Conservation (phyloP, 1,140 invertebrate species). For the Bombus waltoni region DNA sequence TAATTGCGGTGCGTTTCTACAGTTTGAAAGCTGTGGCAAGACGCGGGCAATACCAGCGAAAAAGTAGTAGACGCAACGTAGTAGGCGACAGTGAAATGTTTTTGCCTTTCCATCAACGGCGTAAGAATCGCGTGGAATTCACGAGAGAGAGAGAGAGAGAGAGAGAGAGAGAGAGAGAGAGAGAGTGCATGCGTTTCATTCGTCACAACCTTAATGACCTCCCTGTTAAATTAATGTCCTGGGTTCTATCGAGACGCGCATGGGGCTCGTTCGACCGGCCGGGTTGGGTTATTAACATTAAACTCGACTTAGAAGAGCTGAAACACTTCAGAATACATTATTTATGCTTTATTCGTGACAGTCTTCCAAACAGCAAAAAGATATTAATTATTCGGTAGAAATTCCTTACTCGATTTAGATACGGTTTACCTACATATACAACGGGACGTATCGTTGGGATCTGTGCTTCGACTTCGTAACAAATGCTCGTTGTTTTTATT, state of each 20-base stretch:
- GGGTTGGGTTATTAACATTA: constrained; percentile 4
- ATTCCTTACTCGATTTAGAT: background rate
- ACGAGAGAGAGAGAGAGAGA: too few species aligned
- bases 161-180: too few species aligned
- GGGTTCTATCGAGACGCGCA: background rate
- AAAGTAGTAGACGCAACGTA: background rate
- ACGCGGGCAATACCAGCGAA: background rate
- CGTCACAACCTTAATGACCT: constrained; percentile 34
- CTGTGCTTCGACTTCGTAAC: background rate
- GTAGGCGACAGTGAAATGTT: constrained; percentile 35
- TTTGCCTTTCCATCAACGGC: constrained; percentile 13
- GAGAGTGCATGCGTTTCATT: constrained; percentile 14
- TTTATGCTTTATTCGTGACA: background rate
- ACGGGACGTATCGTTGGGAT: background rate
- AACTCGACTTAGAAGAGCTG: background rate
- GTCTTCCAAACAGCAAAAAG: background rate
- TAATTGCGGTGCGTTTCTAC: background rate
- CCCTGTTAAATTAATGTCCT: constrained; percentile 21
- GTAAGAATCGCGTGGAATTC: constrained; percentile 26
- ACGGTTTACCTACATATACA: background rate
- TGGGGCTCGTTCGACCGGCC: background rate
- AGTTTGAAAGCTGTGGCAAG: background rate
- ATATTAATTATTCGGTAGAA: background rate
- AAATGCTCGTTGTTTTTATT: background rate
- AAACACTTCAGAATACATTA: background rate